Conservation (phyloP, 2,113 vertebrate species). For the Sinocyclocheilus rhinocerous region DNA sequence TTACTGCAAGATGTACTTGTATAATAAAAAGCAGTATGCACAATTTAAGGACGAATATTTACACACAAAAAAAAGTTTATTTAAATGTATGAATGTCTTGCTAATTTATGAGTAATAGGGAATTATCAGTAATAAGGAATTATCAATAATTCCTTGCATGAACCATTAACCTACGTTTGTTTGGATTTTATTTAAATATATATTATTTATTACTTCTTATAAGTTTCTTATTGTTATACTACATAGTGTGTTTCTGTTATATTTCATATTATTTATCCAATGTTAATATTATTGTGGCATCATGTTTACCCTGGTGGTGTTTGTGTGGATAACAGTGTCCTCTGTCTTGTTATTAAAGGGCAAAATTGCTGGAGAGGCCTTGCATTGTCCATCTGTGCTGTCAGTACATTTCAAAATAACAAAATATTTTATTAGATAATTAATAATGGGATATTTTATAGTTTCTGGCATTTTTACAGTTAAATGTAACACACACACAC, state of each 20-base stretch:
- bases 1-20: not conserved
- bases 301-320: not conserved
- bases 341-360: not conserved
- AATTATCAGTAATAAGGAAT: not conserved
- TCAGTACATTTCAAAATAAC: not conserved
- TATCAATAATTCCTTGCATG: not conserved
- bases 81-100: not conserved
- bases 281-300: not conserved
- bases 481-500: not conserved
- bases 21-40: not conserved
- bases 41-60: not conserved
- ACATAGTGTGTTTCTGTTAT: not conserved
- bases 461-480: not conserved
- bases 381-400: not conserved
- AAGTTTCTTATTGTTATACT: not conserved
- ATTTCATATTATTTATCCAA: not conserved
- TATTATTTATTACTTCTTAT: not conserved
- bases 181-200: not conserved
- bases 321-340: not conserved
- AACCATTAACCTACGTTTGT: not conserved
- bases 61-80: not conserved
- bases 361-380: not conserved
- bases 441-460: not conserved
- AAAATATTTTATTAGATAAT: not conserved
- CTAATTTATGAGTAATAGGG: not conserved